These are phyloP conservation scores for Porites australiensis DNA, from an alignment of 64 coral and sea anemone genomes.

Conservation along the genomic window DNA sequence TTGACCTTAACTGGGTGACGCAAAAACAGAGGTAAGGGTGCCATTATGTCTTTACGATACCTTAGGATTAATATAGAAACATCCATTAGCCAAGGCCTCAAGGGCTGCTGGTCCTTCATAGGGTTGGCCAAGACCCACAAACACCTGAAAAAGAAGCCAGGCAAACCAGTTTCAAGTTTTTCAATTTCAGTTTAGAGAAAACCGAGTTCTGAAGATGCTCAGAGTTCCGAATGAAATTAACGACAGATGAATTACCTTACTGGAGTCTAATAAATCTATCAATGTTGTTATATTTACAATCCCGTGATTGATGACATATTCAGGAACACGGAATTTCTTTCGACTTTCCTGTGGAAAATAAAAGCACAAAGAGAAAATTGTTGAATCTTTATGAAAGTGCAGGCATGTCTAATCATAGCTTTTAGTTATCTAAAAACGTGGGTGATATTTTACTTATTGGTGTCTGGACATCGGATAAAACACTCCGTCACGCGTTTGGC, in stretches of 20 bases:
- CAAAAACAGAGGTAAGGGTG: background rate
- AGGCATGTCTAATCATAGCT: too few species aligned
- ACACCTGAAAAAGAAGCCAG: conserved; percentile 22
- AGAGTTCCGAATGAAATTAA: background rate
- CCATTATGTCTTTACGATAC: background rate
- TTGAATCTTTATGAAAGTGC: too few species aligned
- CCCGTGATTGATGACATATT: conserved; percentile 90
- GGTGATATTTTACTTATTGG: too few species aligned
- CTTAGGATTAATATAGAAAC: conserved; percentile 77
- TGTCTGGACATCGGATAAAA: too few species aligned
- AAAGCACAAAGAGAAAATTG: too few species aligned
- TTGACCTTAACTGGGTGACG: too few species aligned
- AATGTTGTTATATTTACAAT: conserved; percentile 75
- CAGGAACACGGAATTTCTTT: conserved; percentile 31
- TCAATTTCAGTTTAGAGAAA: too few species aligned
- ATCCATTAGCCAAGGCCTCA: conserved; percentile 73
- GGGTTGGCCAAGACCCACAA: conserved; percentile 61
- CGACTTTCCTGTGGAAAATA: conserved; percentile 48
- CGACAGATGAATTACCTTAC: conserved; percentile 66
- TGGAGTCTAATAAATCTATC: conserved; percentile 70
- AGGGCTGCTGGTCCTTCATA: conserved; percentile 69
- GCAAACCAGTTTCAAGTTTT: too few species aligned
- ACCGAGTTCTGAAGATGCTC: too few species aligned
- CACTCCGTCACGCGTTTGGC: too few species aligned
- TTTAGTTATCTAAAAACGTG: too few species aligned